Conservation (phyloP, 2,113 vertebrate species). For the Rattus rattus region DNA sequence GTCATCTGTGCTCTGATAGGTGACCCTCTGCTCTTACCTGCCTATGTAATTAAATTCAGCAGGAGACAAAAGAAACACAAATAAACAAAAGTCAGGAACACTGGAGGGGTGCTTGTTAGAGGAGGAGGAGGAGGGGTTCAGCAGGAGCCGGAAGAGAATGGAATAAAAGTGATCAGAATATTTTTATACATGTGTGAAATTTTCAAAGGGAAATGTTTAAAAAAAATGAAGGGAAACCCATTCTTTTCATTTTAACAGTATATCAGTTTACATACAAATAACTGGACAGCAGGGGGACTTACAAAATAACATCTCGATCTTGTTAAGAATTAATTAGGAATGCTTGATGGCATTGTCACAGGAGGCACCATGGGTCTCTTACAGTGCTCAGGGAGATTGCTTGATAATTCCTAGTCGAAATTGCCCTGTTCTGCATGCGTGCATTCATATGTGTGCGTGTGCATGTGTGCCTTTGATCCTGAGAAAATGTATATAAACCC, state of each 20-base stretch:
- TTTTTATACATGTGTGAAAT: neutral
- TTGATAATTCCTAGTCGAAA: neutral
- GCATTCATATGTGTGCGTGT: neutral
- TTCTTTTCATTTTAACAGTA: neutral
- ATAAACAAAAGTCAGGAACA: neutral
- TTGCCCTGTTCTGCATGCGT: neutral
- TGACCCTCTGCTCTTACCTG: neutral
- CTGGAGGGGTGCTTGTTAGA: neutral
- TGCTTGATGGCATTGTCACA: neutral
- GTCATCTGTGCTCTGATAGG: neutral
- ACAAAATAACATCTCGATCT: neutral
- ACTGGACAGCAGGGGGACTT: neutral
- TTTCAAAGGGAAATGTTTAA: neutral
- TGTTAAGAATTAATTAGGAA: neutral
- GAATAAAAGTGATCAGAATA: neutral
- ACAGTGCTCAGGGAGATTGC: neutral
- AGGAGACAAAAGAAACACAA: neutral
- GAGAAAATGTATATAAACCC: conserved; percentile 11
- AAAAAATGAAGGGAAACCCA: neutral
- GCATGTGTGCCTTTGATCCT: neutral
- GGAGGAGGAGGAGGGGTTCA: too few species aligned
- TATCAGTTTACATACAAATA: neutral
- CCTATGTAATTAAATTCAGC: neutral
- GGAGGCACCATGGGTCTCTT: neutral
- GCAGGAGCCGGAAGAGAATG: neutral